Base-by-base conservation (phyloP, 2,888 invertebrate species). In the Eilema depressum region DNA sequence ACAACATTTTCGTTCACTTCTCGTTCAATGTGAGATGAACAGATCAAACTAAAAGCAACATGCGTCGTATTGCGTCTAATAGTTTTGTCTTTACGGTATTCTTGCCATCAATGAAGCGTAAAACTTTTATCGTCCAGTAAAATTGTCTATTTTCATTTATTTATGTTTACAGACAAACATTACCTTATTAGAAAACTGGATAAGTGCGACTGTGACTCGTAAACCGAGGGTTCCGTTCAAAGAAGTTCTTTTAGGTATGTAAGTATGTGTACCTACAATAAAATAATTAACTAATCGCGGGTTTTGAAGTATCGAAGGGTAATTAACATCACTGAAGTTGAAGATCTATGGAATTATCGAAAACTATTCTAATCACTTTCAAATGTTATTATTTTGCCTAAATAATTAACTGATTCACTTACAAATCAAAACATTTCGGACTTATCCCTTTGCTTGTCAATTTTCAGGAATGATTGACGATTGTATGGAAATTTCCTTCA, bases 161-260 rank as follows among this genome's bases (percentile, higher is more conserved):
- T 41, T 69, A 64, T 14, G 25, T 53, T 65, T n/a, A 65, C 65
- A 65, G 33, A 26, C 33, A 65, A 61, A 65, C 61, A 65, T 53
- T 47, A 59, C 26, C 12, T 33, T 53, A 66, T 63, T 70, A 61
- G 17, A 28, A 26, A 53, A 53, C n/a, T 1, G 53, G 53, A 20
- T 20, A 53, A n/a, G n/a, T 53, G 53, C 8, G 53, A 53, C 53
- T n/a, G 8, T 20, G 53, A 8, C 53, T n/a, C 2, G 10, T 10
- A n/a, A 2, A 17, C 2, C 3, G 53, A n/a, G 53, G n/a, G 53
- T 53, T 53, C 53, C 10, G 53, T 10, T n/a, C n/a, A n/a, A n/a
- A 53, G 20, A 53, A 53, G 20, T n/a, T n/a, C 10, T n/a, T 53
- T 53, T n/a, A 17, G n/a, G 8, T 20, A 47, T 47, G 47, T 53